Base-by-base conservation (phyloP, 2,888 invertebrate genomes). In the Apotomis capreana region DNA sequence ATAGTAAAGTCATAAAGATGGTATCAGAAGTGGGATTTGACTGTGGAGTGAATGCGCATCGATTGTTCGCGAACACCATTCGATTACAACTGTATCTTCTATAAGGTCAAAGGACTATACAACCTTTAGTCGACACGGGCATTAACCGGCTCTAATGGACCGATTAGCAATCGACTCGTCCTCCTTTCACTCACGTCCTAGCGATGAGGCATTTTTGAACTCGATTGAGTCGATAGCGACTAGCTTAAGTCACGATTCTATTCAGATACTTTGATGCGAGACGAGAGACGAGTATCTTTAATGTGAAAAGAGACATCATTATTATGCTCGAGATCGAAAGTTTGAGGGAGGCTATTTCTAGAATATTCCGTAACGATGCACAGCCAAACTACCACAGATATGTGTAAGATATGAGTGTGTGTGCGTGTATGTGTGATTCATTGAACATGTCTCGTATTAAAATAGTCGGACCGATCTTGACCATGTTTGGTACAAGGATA, bases 141-240 rank as follows among this genome's bases (percentile, higher is more conserved):
- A 68, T 71, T 52, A 67, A 62, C 71, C 61, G 15, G 49, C 36
- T 69, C 13, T 26, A 13, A 62, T 57, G 70, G 54, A 46, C 52
- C 58, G 44, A 69, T 62, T 68, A 73, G 67, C 71, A 74, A 75
- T 68, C 62, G 54, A 64, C 67, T 72, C 74, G 81, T 80, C 81
- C 80, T 84, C 88, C 88, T 89, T 90, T 89, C 90, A 86, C 85
- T 79, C 76, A 75, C 77, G 80, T 81, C 78, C 83, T 80, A 79
- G 78, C 77, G 74, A 77, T 79, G 77, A 60, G 54, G 52, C 63
- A 26, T 65, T 57, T 59, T 68, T 59, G 37, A 15, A 65, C 13
- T 59, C 13, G 49, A 51, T 58, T 40, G 64, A 51, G 37, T 46
- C 58, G 15, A 60, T 46, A 60, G 15, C 36, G 58, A 57, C 57